A percentile compares a stretch with the other conserved stretches of the same genome.
Evolutionary conservation across 2,888 invertebrate genomes (phyloP).

Genomic region (Bhutanitis thaidina): DNA sequence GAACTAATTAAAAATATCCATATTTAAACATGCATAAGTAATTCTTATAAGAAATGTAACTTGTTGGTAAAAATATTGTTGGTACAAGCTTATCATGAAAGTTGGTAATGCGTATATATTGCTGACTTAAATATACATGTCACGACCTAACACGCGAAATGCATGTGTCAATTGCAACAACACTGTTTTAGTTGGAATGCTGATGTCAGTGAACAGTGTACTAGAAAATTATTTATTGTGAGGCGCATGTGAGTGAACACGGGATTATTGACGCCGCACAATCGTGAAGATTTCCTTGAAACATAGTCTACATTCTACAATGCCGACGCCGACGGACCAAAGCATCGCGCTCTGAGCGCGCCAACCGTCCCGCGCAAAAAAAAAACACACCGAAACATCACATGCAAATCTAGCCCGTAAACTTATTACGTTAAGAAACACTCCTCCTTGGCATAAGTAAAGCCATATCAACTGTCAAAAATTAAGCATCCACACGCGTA

Average conservation of each 20-base stretch:
- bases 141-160: slow-evolving; percentile 42
- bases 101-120: slow-evolving; percentile 41
- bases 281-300: slow-evolving; percentile 68
- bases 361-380: slow-evolving; percentile 67
- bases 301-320: slow-evolving; percentile 49
- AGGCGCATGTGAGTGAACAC: slow-evolving; percentile 39
- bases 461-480: slow-evolving; percentile 80
- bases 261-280: slow-evolving; percentile 45
- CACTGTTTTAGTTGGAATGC: slow-evolving; percentile 26
- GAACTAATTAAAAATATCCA: too few relatives aligned
- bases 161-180: slow-evolving; percentile 45
- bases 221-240: slow-evolving; percentile 32
- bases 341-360: slow-evolving; percentile 61
- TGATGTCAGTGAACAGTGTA: slow-evolving; percentile 17
- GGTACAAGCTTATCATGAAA: slow-evolving; percentile 43
- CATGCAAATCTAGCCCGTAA: slow-evolving; percentile 66
- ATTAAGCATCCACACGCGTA: slow-evolving; percentile 75
- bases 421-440: slow-evolving; percentile 47
- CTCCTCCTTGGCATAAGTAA: slow-evolving; percentile 48
- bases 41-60: slow-evolving; percentile 43
- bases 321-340: slow-evolving; percentile 46
- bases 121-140: background rate
- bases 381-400: slow-evolving; percentile 51
- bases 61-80: slow-evolving; percentile 10
- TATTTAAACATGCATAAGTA: too few relatives aligned